phyloP scores from a whole-genome alignment of 2,113 vertebrate genomes.

The Pomatostomus ruficeps region DNA sequence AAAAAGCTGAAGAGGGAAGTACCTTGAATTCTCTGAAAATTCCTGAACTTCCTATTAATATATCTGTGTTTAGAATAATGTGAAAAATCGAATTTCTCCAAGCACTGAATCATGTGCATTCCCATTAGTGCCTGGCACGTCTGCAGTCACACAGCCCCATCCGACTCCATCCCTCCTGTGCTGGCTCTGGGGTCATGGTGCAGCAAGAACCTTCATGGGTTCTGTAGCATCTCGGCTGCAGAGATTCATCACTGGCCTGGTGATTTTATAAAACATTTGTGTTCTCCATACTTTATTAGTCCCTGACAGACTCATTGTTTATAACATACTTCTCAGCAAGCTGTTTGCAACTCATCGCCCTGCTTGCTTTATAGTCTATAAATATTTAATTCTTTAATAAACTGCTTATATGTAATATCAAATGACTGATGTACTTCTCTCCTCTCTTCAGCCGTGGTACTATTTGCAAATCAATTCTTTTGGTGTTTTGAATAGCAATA shows the following conservation, averaged over 20 bases:
- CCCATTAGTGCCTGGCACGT: background rate
- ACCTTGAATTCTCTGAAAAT: conserved; percentile 21
- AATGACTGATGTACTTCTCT: conserved; percentile 72
- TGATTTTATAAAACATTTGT: conserved; percentile 68
- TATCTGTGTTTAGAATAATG: conserved; percentile 30
- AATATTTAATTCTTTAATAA: conserved; percentile 84
- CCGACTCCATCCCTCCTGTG: background rate
- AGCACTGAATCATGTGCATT: background rate
- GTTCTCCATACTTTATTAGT: conserved; percentile 69
- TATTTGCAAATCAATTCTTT: conserved; percentile 73
- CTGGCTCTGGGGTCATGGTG: background rate
- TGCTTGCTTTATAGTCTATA: conserved; percentile 77
- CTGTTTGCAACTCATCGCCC: conserved; percentile 72
- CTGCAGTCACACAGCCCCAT: background rate
- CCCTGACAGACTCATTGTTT: conserved; percentile 74
- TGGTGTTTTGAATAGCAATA: conserved; percentile 63
- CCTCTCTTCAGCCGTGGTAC: conserved; percentile 62
- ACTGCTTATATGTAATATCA: conserved; percentile 77
- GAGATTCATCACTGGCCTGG: conserved; percentile 60
- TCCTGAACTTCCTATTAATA: conserved; percentile 47
- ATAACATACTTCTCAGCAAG: conserved; percentile 74
- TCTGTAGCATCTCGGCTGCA: conserved; percentile 22
- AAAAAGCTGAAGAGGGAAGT: conserved; percentile 16
- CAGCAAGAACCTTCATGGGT: background rate
- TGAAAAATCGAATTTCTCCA: conserved; percentile 15